Percentiles rank a stretch among this genome's conserved stretches.
Conservation (phyloP, 2,113 vertebrate species). For the Cheirogaleus medius region DNA sequence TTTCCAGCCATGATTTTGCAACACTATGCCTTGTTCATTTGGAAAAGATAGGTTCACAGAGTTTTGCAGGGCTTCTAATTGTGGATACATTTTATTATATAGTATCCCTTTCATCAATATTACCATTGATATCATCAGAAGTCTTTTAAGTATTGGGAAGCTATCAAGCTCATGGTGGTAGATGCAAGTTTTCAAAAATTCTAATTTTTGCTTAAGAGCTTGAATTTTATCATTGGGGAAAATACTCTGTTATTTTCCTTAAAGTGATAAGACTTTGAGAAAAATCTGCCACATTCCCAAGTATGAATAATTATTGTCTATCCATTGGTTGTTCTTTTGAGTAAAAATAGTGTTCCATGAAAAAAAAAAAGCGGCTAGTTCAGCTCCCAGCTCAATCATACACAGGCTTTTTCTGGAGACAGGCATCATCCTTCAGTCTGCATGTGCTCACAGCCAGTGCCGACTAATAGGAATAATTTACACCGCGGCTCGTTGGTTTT, state of each 20-base stretch:
- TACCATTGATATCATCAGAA: not conserved
- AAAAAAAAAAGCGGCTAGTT: not conserved
- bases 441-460: not conserved
- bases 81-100: not conserved
- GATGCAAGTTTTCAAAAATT: conserved; percentile 1
- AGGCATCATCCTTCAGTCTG: not conserved
- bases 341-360: not conserved
- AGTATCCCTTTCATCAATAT: not conserved
- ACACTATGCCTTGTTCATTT: not conserved
- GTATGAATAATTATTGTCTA: not conserved
- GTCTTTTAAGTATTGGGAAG: not conserved
- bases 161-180: not conserved
- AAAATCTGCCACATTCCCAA: not conserved
- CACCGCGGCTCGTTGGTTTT: not conserved
- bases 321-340: not conserved
- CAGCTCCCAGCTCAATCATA: not conserved
- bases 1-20: not conserved
- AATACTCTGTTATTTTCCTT: conserved; percentile 11
- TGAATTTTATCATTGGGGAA: not conserved
- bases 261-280: not conserved
- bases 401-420: not conserved
- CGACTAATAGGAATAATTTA: not conserved
- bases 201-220: not conserved
- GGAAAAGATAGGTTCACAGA: not conserved
- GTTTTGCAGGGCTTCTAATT: not conserved